A percentile compares a stretch with the other conserved stretches of the same genome.
These are phyloP conservation scores for Charanyca ferruginea DNA, from an alignment of 2,888 invertebrate genomes.

Conservation along the genomic window DNA sequence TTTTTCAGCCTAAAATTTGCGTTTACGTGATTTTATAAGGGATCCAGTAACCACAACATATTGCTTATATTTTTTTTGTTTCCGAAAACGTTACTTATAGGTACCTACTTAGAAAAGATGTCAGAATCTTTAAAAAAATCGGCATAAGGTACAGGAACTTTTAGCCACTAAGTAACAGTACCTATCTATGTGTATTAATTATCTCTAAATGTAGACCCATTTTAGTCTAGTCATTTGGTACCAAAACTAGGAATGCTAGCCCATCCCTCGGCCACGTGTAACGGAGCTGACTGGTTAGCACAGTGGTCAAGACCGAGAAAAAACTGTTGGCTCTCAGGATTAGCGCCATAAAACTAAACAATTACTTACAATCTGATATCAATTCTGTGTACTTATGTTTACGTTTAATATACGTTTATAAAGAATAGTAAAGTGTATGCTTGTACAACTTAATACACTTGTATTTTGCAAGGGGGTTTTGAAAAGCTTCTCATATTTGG, in stretches of 20 bases:
- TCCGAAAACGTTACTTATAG: not conserved
- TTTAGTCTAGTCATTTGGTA: not conserved
- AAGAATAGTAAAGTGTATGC: constrained; percentile 10
- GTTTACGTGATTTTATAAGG: too few species aligned
- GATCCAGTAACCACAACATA: not conserved
- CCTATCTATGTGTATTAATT: not conserved
- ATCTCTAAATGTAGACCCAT: not conserved
- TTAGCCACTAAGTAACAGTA: not conserved
- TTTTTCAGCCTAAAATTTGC: too few species aligned
- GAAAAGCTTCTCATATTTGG: too few species aligned
- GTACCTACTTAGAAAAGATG: too few species aligned
- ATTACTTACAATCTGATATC: constrained; percentile 20
- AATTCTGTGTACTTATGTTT: constrained; percentile 9
- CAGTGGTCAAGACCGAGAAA: constrained; percentile 38
- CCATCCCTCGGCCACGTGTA: constrained; percentile 4
- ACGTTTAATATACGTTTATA: too few species aligned
- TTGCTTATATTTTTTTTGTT: not conserved
- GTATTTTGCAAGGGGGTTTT: not conserved
- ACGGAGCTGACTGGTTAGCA: constrained; percentile 28
- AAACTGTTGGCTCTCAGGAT: constrained; percentile 34
- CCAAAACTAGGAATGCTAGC: not conserved
- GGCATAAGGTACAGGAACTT: too few species aligned
- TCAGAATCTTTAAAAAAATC: too few species aligned
- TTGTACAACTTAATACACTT: constrained; percentile 6
- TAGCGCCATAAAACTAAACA: constrained; percentile 29